Base-by-base conservation (phyloP, 1,140 invertebrate genomes). In the Riptortus pedestris region DNA sequence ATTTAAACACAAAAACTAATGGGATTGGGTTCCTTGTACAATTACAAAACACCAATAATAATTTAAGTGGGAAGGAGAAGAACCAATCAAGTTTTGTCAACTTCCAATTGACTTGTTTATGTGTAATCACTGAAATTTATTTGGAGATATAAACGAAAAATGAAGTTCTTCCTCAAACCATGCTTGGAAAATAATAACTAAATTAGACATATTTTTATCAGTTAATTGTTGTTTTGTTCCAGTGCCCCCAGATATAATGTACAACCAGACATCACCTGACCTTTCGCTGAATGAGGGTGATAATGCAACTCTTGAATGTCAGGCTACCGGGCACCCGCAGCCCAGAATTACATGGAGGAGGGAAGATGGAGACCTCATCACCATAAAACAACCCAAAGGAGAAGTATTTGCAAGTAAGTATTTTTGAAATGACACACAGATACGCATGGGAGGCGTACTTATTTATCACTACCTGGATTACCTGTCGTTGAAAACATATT, bases 171-270 rank as follows among this genome's bases (percentile, higher is more conserved):
- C n/a, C n/a, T n/a, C n/a, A n/a, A n/a, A n/a, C n/a, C n/a, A n/a
- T n/a, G n/a, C n/a, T n/a, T n/a, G n/a, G n/a, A n/a, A n/a, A n/a
- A n/a, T n/a, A n/a, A n/a, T n/a, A n/a, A n/a, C n/a, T n/a, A n/a
- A n/a, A n/a, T n/a, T n/a, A n/a, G n/a, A n/a, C n/a, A n/a, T n/a
- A n/a, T n/a, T n/a, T n/a, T n/a, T n/a, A n/a, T n/a, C n/a, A n/a
- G n/a, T n/a, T n/a, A n/a, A n/a, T n/a, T 38, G 31, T 38, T 38
- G 22, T 3, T 14, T 24, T 66, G 33, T 79, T 79, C 12, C 76
- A 83, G 83, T 83, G 2, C 79, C 82, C n/a, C 82, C 82, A 59
- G 81, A 83, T 72, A 84, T 84, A 69, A 73, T 81, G 62, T 78
- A 80, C 68, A 75, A 74, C 18, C 79, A 80, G 68, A 83, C 82